Evolutionary conservation across 1,140 invertebrate species (phyloP), one percentile per base, ranked within the genome.

Genomic region (Macrosteles quadrilineatus): DNA sequence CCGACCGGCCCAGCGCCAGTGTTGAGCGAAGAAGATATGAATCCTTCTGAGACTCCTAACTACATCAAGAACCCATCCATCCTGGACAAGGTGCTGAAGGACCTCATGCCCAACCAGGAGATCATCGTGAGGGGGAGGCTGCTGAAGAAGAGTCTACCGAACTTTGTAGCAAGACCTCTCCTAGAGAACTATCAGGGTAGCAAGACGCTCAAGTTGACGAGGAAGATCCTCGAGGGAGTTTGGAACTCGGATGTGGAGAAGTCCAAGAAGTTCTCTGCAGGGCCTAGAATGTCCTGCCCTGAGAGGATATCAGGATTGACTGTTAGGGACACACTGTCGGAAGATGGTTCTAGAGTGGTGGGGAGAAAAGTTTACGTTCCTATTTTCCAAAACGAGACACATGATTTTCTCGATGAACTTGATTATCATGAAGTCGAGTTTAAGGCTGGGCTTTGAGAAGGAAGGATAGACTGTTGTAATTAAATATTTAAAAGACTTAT

Each of bases 381-480:
- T 50, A 19, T 50, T 3, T 50, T 50, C 21, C 47, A 21, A 50
- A 50, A 50, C 21, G 47, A 50, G 47, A 50, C 47, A 9, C 47
- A 50, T 50, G 47, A 50, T 50, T 50, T 50, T 50, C 4, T 50
- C 3, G 47, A 50, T 19, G 47, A 50, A 50, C 47, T 50, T 21
- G 47, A 50, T n/a, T 50, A 50, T 50, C 4, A 4, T 50, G 47
- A 50, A 50, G 47, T 50, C n/a, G 21, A 50, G n/a, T 50, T 11
- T 50, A 50, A 50, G n/a, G 14, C 47, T 50, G 4, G 4, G 4
- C 4, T 50, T 17, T 50, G n/a, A 21, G n/a, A n/a, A n/a, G n/a
- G n/a, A n/a, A n/a, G n/a, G 36, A 9, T 6, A 9, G 36, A 40
- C 17, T 40, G 17, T 40, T 40, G 6, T 9, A 50, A 19, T 50